A percentile compares a stretch with the other conserved stretches of the same genome.
phyloP scores from a whole-genome alignment of 2,888 invertebrate genomes.

The Cybosia mesomella region DNA sequence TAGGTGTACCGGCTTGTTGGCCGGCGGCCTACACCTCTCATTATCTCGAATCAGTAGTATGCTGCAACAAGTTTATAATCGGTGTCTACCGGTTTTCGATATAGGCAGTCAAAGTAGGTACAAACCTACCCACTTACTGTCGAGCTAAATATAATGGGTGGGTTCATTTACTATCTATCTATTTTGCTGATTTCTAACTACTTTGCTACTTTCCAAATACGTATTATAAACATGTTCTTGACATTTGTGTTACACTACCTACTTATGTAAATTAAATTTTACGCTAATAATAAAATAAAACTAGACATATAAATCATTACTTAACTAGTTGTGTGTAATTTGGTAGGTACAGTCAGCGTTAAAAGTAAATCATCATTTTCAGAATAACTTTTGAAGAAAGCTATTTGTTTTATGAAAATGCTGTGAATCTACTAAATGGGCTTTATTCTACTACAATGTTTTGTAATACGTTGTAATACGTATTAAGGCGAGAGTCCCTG shows the following conservation, averaged over 20 bases:
- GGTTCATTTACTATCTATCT: slow-evolving; percentile 41
- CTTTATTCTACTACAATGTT: too few relatives aligned
- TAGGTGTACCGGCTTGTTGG: too few relatives aligned
- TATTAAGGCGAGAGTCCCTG: too few relatives aligned
- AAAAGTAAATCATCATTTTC: too few relatives aligned
- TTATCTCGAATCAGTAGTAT: slow-evolving; percentile 24
- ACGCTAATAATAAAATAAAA: not conserved
- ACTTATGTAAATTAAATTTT: too few relatives aligned
- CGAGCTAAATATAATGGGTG: slow-evolving; percentile 41
- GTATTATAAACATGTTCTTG: slow-evolving; percentile 37
- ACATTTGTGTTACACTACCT: slow-evolving; percentile 8
- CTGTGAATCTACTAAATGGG: too few relatives aligned
- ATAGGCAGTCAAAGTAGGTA: not conserved
- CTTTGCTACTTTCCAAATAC: slow-evolving; percentile 51
- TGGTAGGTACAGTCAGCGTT: not conserved
- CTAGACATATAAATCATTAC: not conserved
- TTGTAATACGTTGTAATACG: too few relatives aligned
- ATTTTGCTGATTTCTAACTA: slow-evolving; percentile 37
- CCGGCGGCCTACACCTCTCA: too few relatives aligned
- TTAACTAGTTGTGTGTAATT: not conserved
- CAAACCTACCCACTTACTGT: slow-evolving; percentile 15
- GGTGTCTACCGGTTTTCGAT: slow-evolving; percentile 45
- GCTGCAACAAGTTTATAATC: slow-evolving; percentile 19
- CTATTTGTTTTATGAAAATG: too few relatives aligned
- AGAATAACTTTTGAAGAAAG: not conserved